phyloP scores from a whole-genome alignment of 2,888 invertebrate species.

The Sialis lutaria region DNA sequence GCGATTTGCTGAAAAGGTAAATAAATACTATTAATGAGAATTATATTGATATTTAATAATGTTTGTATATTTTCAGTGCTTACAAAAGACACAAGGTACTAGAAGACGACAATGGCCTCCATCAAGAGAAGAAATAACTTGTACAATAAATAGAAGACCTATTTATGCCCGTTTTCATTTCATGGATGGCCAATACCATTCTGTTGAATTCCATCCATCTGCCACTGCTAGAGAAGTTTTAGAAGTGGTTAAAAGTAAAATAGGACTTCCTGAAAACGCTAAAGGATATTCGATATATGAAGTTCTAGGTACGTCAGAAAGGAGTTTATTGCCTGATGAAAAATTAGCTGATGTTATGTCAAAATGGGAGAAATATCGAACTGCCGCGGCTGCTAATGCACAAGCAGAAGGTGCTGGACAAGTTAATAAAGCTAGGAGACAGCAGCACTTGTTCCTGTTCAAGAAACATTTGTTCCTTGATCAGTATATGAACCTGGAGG shows the following conservation, averaged over 20 bases:
- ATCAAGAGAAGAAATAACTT: constrained; percentile 80
- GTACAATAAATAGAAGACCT: constrained; percentile 78
- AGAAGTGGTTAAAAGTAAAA: constrained; percentile 73
- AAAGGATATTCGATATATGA: constrained; percentile 89
- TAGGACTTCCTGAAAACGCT: constrained; percentile 64
- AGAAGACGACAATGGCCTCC: constrained; percentile 79
- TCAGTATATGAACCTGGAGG: constrained; percentile 57
- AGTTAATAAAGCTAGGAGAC: constrained; percentile 32
- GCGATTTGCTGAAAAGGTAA: constrained; percentile 72
- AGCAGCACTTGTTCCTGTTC: constrained; percentile 53
- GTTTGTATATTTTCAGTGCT: constrained; percentile 31
- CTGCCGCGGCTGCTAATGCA: constrained; percentile 40
- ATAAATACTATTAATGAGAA: not conserved
- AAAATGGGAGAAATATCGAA: constrained; percentile 81
- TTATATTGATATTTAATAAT: not conserved
- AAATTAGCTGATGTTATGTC: constrained; percentile 90
- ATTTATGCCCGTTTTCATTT: constrained; percentile 83
- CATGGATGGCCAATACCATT: constrained; percentile 88
- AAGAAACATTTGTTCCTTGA: constrained; percentile 74
- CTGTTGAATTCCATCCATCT: constrained; percentile 87
- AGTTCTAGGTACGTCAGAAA: constrained; percentile 71
- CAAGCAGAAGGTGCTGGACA: constrained; percentile 20
- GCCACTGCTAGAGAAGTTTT: constrained; percentile 82
- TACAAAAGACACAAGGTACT: constrained; percentile 51
- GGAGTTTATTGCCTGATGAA: constrained; percentile 69